These are phyloP conservation scores for Leptopilina syphax DNA, from an alignment of 2,888 invertebrate genomes.

Conservation along the genomic window DNA sequence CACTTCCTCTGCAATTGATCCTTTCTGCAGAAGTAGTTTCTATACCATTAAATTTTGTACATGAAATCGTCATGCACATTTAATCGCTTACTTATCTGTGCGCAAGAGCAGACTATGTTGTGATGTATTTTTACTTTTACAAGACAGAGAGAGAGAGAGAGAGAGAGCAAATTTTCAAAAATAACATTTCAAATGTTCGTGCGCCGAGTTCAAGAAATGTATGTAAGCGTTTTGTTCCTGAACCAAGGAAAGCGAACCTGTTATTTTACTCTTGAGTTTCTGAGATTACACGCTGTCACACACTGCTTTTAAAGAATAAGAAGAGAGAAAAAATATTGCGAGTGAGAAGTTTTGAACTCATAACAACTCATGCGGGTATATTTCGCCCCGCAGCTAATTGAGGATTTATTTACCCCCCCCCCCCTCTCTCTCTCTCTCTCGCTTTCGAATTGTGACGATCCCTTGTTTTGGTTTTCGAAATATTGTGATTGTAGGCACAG, in stretches of 20 bases:
- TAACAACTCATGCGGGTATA: not conserved
- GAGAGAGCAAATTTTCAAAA: not conserved
- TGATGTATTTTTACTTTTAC: slow-evolving; percentile 5
- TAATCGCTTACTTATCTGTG: slow-evolving; percentile 2
- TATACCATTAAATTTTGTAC: slow-evolving; percentile 3
- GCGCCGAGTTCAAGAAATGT: not conserved
- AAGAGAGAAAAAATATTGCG: not conserved
- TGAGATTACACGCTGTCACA: slow-evolving; percentile 76
- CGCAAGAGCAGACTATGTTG: not conserved
- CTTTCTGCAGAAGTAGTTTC: slow-evolving; percentile 6
- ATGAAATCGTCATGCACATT: slow-evolving; percentile 22
- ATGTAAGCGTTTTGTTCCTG: not conserved
- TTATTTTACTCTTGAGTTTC: slow-evolving; percentile 68
- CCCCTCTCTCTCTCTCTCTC: too few species aligned
- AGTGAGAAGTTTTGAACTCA: slow-evolving; percentile 39
- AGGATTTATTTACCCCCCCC: not conserved
- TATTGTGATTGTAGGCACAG: not conserved
- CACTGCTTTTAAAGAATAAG: slow-evolving; percentile 55
- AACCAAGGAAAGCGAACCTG: slow-evolving; percentile 71
- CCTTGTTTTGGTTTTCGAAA: not conserved
- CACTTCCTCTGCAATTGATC: slow-evolving; percentile 26
- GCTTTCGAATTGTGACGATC: not conserved
- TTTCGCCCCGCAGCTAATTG: slow-evolving; percentile 15
- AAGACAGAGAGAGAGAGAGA: slow-evolving; percentile 5
- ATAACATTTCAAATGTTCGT: not conserved